Evolutionary conservation across 2,797 vertebrate species (phyloP).

Genomic region (Gymnoscopelus braueri): DNA sequence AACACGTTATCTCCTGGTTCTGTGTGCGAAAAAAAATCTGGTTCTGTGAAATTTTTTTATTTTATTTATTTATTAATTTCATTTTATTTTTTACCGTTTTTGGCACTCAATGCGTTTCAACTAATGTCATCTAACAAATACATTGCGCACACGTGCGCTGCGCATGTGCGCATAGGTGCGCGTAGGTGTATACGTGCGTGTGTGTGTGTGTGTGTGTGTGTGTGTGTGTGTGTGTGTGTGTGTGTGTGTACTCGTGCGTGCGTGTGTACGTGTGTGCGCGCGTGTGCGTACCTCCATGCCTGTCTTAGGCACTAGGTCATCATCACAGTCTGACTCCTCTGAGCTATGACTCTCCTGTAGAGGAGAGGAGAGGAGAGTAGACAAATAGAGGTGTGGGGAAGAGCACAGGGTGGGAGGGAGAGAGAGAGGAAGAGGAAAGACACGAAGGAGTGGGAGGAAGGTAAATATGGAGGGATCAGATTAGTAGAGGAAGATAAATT

Average conservation of each 20-base stretch:
- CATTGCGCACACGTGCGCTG: neutral
- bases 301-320: constrained; percentile 95
- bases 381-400: neutral
- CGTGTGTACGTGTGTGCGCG: constrained; percentile 3
- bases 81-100: too few species aligned
- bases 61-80: too few species aligned
- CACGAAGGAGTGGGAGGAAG: neutral
- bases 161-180: neutral
- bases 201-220: constrained; percentile 6
- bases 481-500: too few species aligned
- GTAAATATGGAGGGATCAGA: neutral
- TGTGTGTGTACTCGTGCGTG: constrained; percentile 72
- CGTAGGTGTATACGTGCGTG: neutral
- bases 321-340: constrained; percentile 98
- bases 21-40: too few species aligned
- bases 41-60: too few species aligned
- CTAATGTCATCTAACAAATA: too few species aligned
- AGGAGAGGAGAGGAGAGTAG: constrained; percentile 2
- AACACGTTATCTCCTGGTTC: too few species aligned
- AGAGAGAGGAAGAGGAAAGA: neutral
- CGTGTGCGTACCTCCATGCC: constrained; percentile 93
- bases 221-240: constrained; percentile 5
- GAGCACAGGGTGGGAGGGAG: neutral
- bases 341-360: constrained; percentile 94
- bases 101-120: too few species aligned